Conservation (phyloP, 2,113 vertebrate species). For the Pseudopodoces humilis region DNA sequence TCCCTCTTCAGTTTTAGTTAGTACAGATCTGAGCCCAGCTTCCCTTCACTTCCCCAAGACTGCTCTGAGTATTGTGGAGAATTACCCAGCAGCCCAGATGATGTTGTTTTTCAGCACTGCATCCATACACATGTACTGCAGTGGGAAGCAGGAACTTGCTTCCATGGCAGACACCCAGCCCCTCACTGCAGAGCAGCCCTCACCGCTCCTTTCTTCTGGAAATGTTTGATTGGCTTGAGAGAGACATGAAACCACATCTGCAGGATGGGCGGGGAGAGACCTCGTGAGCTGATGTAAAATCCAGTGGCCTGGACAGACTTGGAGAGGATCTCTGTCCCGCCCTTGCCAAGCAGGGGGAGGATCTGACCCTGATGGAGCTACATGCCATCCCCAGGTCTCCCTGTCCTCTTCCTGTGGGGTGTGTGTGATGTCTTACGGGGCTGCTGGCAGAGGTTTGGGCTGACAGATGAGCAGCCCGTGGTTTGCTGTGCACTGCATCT, state of each 20-base stretch:
- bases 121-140: background rate
- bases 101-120: background rate
- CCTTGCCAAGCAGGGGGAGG: background rate
- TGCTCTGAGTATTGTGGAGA: background rate
- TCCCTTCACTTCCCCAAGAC: background rate
- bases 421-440: background rate
- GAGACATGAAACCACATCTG: background rate
- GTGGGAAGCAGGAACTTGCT: background rate
- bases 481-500: background rate
- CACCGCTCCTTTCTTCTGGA: background rate
- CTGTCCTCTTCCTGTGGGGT: background rate
- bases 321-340: background rate
- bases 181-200: background rate
- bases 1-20: background rate
- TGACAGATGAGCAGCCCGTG: background rate
- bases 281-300: background rate
- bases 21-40: background rate
- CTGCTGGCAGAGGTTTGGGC: background rate
- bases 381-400: background rate
- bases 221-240: background rate
- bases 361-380: background rate
- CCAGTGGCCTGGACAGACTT: background rate
- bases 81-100: background rate
- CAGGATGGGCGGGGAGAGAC: background rate
- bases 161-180: background rate